Conservation (phyloP, 1,140 invertebrate species). For the Bacillus rossius region DNA sequence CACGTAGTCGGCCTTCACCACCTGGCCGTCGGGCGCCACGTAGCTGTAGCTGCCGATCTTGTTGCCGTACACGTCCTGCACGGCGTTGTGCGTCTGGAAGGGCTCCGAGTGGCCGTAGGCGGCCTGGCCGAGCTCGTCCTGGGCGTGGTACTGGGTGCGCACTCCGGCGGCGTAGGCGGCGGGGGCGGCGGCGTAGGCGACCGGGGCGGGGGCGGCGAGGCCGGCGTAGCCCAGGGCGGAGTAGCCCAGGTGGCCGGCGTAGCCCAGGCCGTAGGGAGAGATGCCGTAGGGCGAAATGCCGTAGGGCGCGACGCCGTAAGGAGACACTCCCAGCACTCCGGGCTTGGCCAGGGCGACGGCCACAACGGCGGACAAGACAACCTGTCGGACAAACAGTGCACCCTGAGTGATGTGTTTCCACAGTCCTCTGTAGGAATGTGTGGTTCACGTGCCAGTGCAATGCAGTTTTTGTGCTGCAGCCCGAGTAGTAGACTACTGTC, state of each 20-base stretch:
- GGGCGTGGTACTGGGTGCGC: conserved; percentile 43
- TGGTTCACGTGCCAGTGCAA: no score
- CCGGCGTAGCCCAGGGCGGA: not conserved
- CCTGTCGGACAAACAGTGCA: not conserved
- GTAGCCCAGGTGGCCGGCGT: not conserved
- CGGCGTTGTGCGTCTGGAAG: conserved; percentile 47
- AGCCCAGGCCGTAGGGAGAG: not conserved
- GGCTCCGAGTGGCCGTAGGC: conserved; percentile 50
- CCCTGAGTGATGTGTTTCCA: not conserved
- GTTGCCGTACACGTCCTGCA: conserved; percentile 47
- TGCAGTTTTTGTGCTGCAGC: no score
- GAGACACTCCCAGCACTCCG: not conserved
- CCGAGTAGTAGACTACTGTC: no score
- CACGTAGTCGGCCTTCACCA: conserved; percentile 47
- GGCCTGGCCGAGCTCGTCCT: conserved; percentile 49
- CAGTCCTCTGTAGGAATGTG: no score
- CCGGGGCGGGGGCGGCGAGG: not conserved
- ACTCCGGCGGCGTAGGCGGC: not conserved
- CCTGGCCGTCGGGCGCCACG: conserved; percentile 45
- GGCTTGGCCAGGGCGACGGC: conserved; percentile 1
- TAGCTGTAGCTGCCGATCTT: conserved; percentile 51
- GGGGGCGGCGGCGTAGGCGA: conserved; percentile 12
- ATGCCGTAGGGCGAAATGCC: not conserved
- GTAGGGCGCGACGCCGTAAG: not conserved
- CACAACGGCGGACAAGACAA: not conserved